Evolutionary conservation across 2,113 vertebrate species (phyloP).

Genomic region (Ochotona princeps): DNA sequence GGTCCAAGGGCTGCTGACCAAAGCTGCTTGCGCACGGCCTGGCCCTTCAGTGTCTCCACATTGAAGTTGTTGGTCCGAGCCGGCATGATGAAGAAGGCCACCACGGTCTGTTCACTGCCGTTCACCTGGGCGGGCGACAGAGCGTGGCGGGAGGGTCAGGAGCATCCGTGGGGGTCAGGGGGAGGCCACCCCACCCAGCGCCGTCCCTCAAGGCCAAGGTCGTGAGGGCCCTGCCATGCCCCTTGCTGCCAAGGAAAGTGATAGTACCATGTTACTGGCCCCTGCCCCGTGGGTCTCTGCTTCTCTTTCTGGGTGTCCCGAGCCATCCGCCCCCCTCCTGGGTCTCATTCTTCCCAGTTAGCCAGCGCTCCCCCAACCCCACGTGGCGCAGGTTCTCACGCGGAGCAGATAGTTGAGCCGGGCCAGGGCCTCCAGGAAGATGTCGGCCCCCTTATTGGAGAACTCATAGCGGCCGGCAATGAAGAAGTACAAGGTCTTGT

Average conservation of each 20-base stretch:
- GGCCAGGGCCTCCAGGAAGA: constrained; percentile 94
- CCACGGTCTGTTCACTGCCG: constrained; percentile 92
- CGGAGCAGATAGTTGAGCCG: constrained; percentile 95
- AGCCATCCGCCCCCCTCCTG: too few species aligned
- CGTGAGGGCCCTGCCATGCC: not conserved
- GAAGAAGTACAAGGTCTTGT: constrained; percentile 95
- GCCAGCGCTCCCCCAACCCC: rapidly evolving
- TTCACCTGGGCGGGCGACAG: constrained; percentile 88
- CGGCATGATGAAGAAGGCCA: constrained; percentile 96
- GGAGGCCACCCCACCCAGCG: too few species aligned
- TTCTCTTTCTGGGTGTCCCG: not conserved
- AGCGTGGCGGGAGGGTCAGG: not conserved
- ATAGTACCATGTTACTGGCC: not conserved
- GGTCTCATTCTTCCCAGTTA: not conserved
- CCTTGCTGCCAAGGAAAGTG: not conserved
- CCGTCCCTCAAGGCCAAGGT: not conserved
- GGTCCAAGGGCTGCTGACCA: constrained; percentile 86
- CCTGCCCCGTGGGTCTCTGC: not conserved
- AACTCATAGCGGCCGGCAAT: constrained; percentile 96
- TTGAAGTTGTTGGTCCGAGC: constrained; percentile 97
- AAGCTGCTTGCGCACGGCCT: constrained; percentile 95
- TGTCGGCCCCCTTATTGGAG: constrained; percentile 94
- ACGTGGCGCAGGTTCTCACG: constrained; percentile 79
- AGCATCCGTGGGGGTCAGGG: not conserved
- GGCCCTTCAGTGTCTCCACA: constrained; percentile 95